Conservation (phyloP, 1,140 invertebrate species). For the Lordiphosa stackelbergi region DNA sequence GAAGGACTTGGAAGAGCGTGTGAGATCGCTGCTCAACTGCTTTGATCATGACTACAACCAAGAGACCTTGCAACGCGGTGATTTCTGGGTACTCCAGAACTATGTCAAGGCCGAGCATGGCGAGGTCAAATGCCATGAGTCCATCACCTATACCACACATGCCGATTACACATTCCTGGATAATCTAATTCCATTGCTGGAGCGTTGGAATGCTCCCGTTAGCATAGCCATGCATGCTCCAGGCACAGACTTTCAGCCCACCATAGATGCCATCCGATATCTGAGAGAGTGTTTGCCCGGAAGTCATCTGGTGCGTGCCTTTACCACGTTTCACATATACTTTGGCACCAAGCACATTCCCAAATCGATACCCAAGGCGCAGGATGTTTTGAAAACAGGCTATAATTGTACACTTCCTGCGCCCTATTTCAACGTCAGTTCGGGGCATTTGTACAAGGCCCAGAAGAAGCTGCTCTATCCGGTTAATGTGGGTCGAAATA, state of each 20-base stretch:
- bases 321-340: conserved; percentile 91
- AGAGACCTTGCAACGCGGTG: conserved; percentile 86
- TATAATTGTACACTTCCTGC: conserved; percentile 85
- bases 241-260: conserved; percentile 82
- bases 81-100: conserved; percentile 94
- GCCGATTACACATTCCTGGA: conserved; percentile 94
- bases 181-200: conserved; percentile 89
- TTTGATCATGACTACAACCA: conserved; percentile 82
- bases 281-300: conserved; percentile 82
- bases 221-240: conserved; percentile 88
- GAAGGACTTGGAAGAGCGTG: conserved; percentile 69
- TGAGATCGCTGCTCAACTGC: conserved; percentile 79
- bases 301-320: conserved; percentile 83
- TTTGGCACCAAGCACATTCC: conserved; percentile 91
- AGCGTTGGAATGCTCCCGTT: conserved; percentile 84
- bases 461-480: conserved; percentile 90
- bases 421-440: conserved; percentile 83
- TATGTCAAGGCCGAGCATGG: conserved; percentile 84
- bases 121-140: conserved; percentile 85
- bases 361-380: conserved; percentile 82
- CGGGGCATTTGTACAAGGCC: conserved; percentile 85
- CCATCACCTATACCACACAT: conserved; percentile 94
- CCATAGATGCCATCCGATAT: conserved; percentile 83
- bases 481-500: conserved; percentile 91
- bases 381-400: conserved; percentile 80